These are phyloP conservation scores for Oreochromis aureus DNA, from an alignment of 2,113 vertebrate species.

Conservation along the genomic window DNA sequence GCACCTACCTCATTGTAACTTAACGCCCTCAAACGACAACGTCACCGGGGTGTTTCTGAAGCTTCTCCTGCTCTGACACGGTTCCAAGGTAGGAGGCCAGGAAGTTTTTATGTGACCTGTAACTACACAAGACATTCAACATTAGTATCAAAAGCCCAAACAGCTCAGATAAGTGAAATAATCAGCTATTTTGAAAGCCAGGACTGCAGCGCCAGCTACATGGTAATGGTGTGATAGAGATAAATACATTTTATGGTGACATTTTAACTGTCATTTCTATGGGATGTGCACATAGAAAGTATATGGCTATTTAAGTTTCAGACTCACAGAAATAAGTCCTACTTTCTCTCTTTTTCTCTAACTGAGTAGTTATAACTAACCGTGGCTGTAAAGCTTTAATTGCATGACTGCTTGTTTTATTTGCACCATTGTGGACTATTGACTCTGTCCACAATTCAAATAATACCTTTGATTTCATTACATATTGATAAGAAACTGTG, in stretches of 20 bases:
- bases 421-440: not conserved
- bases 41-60: slow-evolving; percentile 45
- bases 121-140: slow-evolving; percentile 44
- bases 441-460: slow-evolving; percentile 6
- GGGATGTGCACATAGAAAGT: not conserved
- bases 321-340: not conserved
- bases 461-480: not conserved
- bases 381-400: not conserved
- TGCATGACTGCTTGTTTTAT: not conserved
- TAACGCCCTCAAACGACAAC: slow-evolving; percentile 42
- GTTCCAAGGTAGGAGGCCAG: slow-evolving; percentile 66
- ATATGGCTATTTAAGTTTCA: not conserved
- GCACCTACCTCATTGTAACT: slow-evolving; percentile 21
- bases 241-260: not conserved
- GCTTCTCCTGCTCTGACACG: slow-evolving; percentile 62
- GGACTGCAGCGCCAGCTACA: not conserved
- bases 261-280: not conserved
- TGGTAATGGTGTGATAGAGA: not conserved
- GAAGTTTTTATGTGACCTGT: slow-evolving; percentile 69
- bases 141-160: not conserved
- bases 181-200: not conserved
- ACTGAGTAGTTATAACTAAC: not conserved
- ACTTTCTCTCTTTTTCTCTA: not conserved
- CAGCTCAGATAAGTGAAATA: not conserved
- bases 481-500: slow-evolving; percentile 10